These are phyloP conservation scores for Myopa tessellatipennis DNA, from an alignment of 2,888 invertebrate species.

Conservation along the genomic window DNA sequence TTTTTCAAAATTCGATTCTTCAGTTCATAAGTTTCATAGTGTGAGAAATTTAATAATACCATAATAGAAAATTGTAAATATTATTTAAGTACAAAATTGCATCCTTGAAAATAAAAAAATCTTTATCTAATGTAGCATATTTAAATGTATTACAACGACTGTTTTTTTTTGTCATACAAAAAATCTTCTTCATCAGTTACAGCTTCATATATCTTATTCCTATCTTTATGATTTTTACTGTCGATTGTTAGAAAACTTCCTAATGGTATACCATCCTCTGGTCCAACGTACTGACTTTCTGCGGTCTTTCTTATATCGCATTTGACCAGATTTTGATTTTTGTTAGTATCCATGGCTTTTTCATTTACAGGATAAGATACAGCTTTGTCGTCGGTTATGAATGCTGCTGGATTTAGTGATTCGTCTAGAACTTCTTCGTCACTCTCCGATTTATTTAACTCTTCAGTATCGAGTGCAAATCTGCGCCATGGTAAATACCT, in stretches of 20 bases:
- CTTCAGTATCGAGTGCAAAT: constrained; percentile 60
- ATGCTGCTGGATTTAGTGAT: constrained; percentile 47
- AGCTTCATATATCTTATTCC: constrained; percentile 57
- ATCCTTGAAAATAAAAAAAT: not conserved
- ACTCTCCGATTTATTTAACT: constrained; percentile 59
- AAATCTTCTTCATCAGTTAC: constrained; percentile 66
- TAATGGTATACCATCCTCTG: not conserved
- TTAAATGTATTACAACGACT: not conserved
- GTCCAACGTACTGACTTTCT: too few species aligned
- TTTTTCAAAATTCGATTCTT: too few species aligned
- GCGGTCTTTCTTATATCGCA: constrained; percentile 19
- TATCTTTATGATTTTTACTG: constrained; percentile 4
- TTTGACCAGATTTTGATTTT: not conserved
- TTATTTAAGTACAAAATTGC: too few species aligned
- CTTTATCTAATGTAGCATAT: not conserved
- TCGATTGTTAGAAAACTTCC: not conserved
- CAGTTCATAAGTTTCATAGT: too few species aligned
- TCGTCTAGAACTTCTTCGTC: constrained; percentile 64
- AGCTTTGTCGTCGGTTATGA: not conserved
- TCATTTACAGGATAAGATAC: not conserved
- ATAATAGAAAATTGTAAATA: too few species aligned
- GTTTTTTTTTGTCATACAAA: constrained; percentile 46
- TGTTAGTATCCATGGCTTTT: not conserved
- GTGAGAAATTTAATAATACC: too few species aligned
- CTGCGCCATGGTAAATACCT: constrained; percentile 69